Evolutionary conservation across 2,888 invertebrate genomes (phyloP), one percentile per base, ranked within the genome.

Genomic region (Thera britannica): DNA sequence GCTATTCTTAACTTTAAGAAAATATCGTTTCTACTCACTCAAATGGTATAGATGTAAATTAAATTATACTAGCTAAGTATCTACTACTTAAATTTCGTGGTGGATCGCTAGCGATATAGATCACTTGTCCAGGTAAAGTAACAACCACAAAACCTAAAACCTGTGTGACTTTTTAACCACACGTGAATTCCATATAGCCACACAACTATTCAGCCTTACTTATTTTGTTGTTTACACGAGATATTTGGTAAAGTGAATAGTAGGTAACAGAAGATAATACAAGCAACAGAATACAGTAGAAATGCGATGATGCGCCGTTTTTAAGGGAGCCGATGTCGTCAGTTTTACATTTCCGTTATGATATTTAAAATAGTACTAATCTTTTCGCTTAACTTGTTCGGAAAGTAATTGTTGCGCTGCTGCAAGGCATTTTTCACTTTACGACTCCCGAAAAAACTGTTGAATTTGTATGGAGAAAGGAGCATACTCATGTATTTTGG

Each of bases 61-160:
- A 23, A 7, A 9, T 46, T 46, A 46, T 46, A 9, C 44, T 46
- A 44, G 44, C 2, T 44, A 9, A 46, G 2, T 5, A 2, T 9
- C 44, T 36, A 61, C 36, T 49, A 38, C 36, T 55, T n/a, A 38
- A 55, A 55, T 56, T 56, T 44, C 9, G 65, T 60, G 60, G 60
- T 44, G 36, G 12, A 55, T 41, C 3, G 23, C 11, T 38, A 56
- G 44, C 12, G 9, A 58, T 9, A 41, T 56, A 51, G 56, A 36
- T 54, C 34, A 46, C 36, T 3, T 7, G 11, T 35, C 44, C 9
- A 46, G 9, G 8, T 46, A 9, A 9, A 46, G 9, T 7, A 9
- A 23, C 46, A 23, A 67, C 67, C 67, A 58, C 67, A 54, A 67
- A 67, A 57, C 34, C 6, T 64, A 51, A 64, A 64, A 64, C 64